These are phyloP conservation scores for Coptodon rendalli DNA, from an alignment of 2,113 vertebrate species.

Conservation along the genomic window DNA sequence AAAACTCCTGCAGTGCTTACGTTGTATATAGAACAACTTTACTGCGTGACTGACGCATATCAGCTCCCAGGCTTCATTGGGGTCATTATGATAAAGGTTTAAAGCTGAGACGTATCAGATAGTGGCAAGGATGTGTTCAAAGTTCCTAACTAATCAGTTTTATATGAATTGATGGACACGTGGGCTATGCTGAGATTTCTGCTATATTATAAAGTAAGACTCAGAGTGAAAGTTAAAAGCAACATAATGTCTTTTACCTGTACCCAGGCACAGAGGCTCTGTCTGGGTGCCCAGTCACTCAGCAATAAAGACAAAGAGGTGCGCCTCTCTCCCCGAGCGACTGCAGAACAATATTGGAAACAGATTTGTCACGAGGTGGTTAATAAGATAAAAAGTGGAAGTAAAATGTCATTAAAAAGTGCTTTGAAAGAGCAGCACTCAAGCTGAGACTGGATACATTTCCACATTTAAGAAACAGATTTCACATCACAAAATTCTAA, in stretches of 20 bases:
- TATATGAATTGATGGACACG: background rate
- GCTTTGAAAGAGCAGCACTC: background rate
- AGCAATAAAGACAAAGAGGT: background rate
- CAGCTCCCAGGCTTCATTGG: background rate
- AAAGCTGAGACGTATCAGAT: background rate
- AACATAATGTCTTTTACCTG: background rate
- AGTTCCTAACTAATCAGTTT: background rate
- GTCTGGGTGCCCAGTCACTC: background rate
- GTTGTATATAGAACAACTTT: background rate
- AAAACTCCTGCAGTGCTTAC: background rate
- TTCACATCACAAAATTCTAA: background rate
- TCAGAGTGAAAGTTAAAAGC: background rate
- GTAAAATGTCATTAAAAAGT: background rate
- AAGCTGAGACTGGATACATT: background rate
- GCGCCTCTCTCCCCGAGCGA: background rate
- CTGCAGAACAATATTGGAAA: background rate
- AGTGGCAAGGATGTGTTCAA: background rate
- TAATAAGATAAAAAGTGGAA: background rate
- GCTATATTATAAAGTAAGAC: background rate
- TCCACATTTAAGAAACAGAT: background rate
- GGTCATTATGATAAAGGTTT: background rate
- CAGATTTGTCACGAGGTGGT: background rate
- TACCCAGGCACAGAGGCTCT: background rate
- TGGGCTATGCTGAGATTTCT: background rate
- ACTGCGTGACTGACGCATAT: background rate